Evolutionary conservation across 1,140 invertebrate genomes (phyloP).

Genomic region (Mamestra configurata): DNA sequence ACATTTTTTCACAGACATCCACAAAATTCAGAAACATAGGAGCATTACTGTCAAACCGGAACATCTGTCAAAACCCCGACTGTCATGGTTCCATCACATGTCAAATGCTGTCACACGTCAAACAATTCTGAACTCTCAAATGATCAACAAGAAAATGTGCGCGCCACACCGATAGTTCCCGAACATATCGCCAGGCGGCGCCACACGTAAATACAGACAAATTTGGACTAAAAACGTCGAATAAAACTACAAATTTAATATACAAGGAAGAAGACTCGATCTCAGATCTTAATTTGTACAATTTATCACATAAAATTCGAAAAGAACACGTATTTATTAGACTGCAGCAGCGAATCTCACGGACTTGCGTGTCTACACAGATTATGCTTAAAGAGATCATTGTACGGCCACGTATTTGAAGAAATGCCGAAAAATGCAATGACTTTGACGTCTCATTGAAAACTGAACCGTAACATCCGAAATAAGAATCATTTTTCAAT

Average conservation of each 20-base stretch:
- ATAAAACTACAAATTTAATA: slow-evolving; percentile 70
- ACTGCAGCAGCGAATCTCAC: slow-evolving; percentile 59
- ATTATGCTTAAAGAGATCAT: slow-evolving; percentile 59
- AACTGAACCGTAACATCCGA: neutral
- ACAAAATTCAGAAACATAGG: neutral
- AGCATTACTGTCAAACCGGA: slow-evolving; percentile 22
- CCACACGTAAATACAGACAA: slow-evolving; percentile 53
- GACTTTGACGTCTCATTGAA: neutral
- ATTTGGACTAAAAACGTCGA: slow-evolving; percentile 74
- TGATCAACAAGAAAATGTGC: slow-evolving; percentile 64
- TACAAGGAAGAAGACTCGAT: slow-evolving; percentile 75
- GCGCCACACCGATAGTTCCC: slow-evolving; percentile 46
- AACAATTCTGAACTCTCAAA: slow-evolving; percentile 30
- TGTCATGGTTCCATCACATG: slow-evolving; percentile 65
- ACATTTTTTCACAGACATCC: slow-evolving; percentile 11
- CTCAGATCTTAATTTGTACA: slow-evolving; percentile 82
- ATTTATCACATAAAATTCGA: slow-evolving; percentile 83
- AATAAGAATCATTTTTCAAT: slow-evolving; percentile 14
- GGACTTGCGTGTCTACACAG: slow-evolving; percentile 48
- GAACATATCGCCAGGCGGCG: slow-evolving; percentile 19
- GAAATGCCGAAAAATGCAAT: slow-evolving; percentile 36
- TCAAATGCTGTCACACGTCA: slow-evolving; percentile 56
- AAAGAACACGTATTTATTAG: slow-evolving; percentile 68
- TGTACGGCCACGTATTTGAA: slow-evolving; percentile 6
- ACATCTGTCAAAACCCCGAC: slow-evolving; percentile 43